Percentiles rank a stretch among this genome's conserved stretches.
These are phyloP conservation scores for Paracentrotus lividus DNA, from an alignment of 53 echinoderm and acorn worm genomes.

Conservation along the genomic window DNA sequence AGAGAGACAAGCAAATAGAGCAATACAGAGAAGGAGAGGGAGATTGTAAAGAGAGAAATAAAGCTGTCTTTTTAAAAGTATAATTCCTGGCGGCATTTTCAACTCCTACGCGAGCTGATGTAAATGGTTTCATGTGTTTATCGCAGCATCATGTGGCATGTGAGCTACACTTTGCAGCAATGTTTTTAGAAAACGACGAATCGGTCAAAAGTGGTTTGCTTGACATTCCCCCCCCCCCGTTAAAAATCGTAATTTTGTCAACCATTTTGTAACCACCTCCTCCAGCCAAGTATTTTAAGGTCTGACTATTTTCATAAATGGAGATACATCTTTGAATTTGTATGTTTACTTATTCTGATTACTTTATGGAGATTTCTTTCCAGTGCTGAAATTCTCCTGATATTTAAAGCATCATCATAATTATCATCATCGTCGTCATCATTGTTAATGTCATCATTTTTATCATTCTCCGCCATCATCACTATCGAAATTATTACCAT, in stretches of 20 bases:
- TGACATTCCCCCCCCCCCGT: neutral
- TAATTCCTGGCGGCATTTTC: conserved; percentile 1
- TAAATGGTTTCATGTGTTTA: conserved; percentile 1
- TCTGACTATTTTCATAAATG: neutral
- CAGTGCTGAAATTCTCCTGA: too few relatives aligned
- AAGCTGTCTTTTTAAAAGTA: conserved; percentile 7
- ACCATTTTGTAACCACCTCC: neutral
- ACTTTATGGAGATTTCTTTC: too few relatives aligned
- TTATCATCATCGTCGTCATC: neutral
- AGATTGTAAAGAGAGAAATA: neutral
- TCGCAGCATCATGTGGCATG: neutral
- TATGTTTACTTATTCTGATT: too few relatives aligned
- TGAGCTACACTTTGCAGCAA: neutral
- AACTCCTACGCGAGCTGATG: conserved; percentile 13
- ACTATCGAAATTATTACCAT: neutral
- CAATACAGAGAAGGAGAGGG: neutral
- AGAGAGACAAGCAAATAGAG: neutral
- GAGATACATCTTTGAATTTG: neutral
- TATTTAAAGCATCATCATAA: neutral
- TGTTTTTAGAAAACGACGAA: neutral
- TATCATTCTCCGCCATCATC: too few relatives aligned
- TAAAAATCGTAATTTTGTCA: too few relatives aligned
- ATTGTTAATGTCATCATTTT: too few relatives aligned
- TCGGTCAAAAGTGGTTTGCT: neutral
- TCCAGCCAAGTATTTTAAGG: neutral